These are phyloP conservation scores for Gopherus evgoodei DNA, from an alignment of 2,113 vertebrate genomes.

Conservation along the genomic window DNA sequence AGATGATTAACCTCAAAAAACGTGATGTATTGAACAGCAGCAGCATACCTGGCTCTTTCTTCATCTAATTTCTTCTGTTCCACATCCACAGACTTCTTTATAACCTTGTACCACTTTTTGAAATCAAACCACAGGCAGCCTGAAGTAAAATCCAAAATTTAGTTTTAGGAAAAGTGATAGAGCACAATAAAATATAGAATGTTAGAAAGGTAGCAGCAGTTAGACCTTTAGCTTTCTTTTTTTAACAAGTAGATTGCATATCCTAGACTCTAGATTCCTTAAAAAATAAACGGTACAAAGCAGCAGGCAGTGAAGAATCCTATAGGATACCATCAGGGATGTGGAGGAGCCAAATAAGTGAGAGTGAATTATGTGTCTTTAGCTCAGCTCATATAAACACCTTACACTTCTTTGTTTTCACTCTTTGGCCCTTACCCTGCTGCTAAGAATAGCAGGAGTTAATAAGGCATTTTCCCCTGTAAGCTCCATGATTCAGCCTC, in stretches of 20 bases:
- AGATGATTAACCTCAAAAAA: not conserved
- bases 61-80: constrained; percentile 76
- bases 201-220: not conserved
- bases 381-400: not conserved
- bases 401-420: not conserved
- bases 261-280: not conserved
- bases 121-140: constrained; percentile 75
- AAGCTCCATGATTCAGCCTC: not conserved
- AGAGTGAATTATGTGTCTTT: not conserved
- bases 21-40: not conserved
- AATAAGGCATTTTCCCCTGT: not conserved
- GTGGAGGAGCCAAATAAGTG: not conserved
- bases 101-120: constrained; percentile 81
- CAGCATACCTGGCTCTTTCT: constrained; percentile 79
- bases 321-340: not conserved
- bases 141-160: constrained; percentile 27
- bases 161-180: not conserved
- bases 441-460: not conserved
- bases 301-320: not conserved
- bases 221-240: not conserved
- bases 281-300: not conserved
- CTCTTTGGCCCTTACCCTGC: not conserved
- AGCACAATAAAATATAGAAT: not conserved
- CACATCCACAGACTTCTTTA: constrained; percentile 76
- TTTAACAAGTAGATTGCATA: not conserved